A percentile compares a stretch with the other conserved stretches of the same genome.
phyloP scores from a whole-genome alignment of 2,797 vertebrate genomes.

The Poecilia gillii region DNA sequence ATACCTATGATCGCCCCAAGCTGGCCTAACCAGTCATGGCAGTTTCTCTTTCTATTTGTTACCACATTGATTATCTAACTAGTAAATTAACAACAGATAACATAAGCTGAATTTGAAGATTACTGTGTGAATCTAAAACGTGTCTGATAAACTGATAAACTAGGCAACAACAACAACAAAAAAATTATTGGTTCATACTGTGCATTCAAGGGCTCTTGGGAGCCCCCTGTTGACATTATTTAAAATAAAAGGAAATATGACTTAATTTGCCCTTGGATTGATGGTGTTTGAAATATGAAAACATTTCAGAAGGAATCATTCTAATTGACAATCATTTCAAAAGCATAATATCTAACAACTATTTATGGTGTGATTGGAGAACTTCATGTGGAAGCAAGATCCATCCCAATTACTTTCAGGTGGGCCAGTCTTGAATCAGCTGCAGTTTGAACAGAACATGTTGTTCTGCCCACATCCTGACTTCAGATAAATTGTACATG shows the following conservation, averaged over 20 bases:
- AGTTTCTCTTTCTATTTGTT: background rate
- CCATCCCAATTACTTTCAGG: background rate
- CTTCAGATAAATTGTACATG: background rate
- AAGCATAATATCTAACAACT: background rate
- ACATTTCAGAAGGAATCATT: background rate
- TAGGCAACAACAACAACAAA: background rate
- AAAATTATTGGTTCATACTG: background rate
- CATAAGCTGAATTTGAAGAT: background rate
- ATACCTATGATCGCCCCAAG: background rate
- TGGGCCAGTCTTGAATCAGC: background rate
- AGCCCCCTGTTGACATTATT: background rate
- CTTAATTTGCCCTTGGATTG: background rate
- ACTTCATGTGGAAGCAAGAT: background rate
- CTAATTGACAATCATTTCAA: too few species aligned
- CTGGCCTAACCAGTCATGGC: background rate
- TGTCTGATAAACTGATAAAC: background rate
- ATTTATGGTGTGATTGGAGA: background rate
- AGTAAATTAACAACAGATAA: background rate
- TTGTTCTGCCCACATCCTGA: background rate
- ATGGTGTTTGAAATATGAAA: background rate
- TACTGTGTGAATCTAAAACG: background rate
- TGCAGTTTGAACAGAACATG: background rate
- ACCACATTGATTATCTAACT: background rate
- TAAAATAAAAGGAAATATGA: background rate
- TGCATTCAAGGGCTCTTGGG: background rate